These are phyloP conservation scores for Stichodactyla helianthus DNA, from an alignment of 64 coral and sea anemone genomes.

Conservation along the genomic window DNA sequence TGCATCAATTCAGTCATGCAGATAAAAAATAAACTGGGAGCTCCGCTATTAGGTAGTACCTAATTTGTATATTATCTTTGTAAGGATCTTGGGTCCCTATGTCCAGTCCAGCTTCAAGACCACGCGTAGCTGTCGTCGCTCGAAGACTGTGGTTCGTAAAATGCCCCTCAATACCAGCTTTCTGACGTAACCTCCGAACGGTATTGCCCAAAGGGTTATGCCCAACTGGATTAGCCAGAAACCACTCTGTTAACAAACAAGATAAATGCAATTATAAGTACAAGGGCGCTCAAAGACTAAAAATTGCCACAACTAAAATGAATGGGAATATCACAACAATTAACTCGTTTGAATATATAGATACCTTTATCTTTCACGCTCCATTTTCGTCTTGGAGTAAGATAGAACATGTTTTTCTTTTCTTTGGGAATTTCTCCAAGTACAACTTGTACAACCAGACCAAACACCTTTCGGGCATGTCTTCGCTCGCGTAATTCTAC, in stretches of 20 bases:
- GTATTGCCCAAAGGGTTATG: constrained; percentile 31
- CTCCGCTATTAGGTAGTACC: too few relatives aligned
- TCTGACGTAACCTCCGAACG: not conserved
- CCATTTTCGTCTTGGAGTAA: constrained; percentile 28
- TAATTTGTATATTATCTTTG: too few relatives aligned
- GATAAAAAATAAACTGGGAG: too few relatives aligned
- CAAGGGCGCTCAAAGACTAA: not conserved
- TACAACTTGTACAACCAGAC: too few relatives aligned
- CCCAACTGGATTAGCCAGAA: constrained; percentile 10
- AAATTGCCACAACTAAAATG: too few relatives aligned
- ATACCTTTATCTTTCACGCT: constrained; percentile 8
- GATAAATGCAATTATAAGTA: not conserved
- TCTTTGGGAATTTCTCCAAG: too few relatives aligned
- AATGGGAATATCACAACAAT: too few relatives aligned
- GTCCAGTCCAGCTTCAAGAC: too few relatives aligned
- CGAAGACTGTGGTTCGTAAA: constrained; percentile 19
- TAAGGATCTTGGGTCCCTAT: constrained; percentile 23
- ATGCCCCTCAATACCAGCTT: constrained; percentile 30
- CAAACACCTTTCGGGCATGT: constrained; percentile 14
- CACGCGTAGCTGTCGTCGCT: constrained; percentile 16
- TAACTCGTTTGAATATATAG: too few relatives aligned
- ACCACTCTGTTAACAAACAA: constrained; percentile 23
- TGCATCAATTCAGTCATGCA: too few relatives aligned
- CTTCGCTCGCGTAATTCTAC: constrained; percentile 21
- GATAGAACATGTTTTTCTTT: constrained; percentile 1